Conservation (phyloP, 1,140 invertebrate species). For the Cydia fagiglandana region DNA sequence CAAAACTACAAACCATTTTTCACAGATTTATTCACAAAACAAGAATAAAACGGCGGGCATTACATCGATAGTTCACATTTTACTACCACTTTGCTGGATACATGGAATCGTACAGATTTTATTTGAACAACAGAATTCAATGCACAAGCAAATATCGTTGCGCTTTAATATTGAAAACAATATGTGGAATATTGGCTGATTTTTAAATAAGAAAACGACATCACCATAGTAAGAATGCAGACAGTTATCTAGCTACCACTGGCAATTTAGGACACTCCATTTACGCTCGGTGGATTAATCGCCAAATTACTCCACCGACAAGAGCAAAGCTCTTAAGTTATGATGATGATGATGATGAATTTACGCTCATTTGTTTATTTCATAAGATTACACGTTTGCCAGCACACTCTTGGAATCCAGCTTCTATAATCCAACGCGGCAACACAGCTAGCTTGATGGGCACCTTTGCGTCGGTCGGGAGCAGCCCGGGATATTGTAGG, state of each 20-base stretch:
- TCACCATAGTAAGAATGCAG: not conserved
- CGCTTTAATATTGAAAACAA: conserved; percentile 11
- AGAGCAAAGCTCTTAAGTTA: too few relatives aligned
- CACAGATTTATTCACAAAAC: conserved; percentile 1
- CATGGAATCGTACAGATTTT: not conserved
- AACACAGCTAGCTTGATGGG: too few relatives aligned
- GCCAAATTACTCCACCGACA: too few relatives aligned
- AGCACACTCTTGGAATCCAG: too few relatives aligned
- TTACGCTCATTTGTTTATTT: too few relatives aligned
- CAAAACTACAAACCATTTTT: not conserved
- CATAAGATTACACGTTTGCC: too few relatives aligned
- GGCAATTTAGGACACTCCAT: too few relatives aligned
- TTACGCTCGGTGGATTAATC: too few relatives aligned
- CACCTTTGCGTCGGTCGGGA: too few relatives aligned
- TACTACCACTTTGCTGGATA: not conserved
- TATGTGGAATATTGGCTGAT: conserved; percentile 36
- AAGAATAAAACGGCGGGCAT: not conserved
- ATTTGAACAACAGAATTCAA: conserved; percentile 4
- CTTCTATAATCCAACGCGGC: too few relatives aligned
- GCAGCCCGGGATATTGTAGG: too few relatives aligned
- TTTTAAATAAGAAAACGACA: not conserved
- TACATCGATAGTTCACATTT: not conserved
- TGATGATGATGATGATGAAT: too few relatives aligned
- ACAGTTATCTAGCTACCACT: not conserved
- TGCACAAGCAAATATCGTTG: not conserved